Evolutionary conservation across 2,113 vertebrate genomes (phyloP).

Genomic region (Apodemus speciosus): DNA sequence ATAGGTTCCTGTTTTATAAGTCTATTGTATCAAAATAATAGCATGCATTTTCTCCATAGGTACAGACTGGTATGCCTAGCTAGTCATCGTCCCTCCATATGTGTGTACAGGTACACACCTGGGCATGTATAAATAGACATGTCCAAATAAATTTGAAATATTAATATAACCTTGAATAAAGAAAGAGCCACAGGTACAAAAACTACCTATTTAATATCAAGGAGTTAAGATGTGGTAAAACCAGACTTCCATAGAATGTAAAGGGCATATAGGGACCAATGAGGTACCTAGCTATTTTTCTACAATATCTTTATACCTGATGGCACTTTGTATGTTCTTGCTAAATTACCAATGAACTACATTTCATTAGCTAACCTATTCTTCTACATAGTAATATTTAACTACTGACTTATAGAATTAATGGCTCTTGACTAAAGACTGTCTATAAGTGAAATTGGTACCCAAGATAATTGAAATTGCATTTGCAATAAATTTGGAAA

Average conservation of each 20-base stretch:
- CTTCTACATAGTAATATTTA: slow-evolving; percentile 20
- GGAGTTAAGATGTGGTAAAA: not conserved
- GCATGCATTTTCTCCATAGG: not conserved
- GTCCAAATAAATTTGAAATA: not conserved
- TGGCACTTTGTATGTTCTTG: not conserved
- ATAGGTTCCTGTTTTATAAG: not conserved
- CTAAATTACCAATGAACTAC: not conserved
- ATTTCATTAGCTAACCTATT: slow-evolving; percentile 48
- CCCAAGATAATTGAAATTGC: slow-evolving; percentile 10
- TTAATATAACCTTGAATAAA: not conserved
- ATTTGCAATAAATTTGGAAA: not conserved
- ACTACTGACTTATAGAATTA: slow-evolving; percentile 42
- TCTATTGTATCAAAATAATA: not conserved
- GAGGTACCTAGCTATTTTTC: slow-evolving; percentile 6
- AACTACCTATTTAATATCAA: not conserved
- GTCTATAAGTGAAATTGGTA: not conserved
- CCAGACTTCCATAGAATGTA: not conserved
- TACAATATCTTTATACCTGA: not conserved
- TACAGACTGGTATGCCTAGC: not conserved
- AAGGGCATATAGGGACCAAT: not conserved
- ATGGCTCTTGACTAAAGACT: slow-evolving; percentile 17
- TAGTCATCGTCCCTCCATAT: not conserved
- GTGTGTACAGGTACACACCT: not conserved
- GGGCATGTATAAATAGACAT: not conserved
- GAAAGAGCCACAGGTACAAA: not conserved